Conservation (phyloP, 2,797 vertebrate genomes). For the Poliocrania exsul region DNA sequence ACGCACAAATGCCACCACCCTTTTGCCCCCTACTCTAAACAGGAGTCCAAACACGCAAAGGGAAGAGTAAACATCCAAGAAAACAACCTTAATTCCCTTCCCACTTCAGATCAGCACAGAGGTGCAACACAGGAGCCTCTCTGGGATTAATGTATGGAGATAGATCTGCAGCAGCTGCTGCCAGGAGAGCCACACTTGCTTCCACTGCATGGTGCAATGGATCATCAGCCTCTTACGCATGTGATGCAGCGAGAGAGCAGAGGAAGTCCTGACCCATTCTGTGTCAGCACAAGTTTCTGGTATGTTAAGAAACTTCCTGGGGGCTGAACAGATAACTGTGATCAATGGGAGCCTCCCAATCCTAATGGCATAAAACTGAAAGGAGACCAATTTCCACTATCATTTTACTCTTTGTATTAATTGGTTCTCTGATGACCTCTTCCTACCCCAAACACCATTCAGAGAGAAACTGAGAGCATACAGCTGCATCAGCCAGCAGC, state of each 20-base stretch:
- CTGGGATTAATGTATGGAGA: background rate
- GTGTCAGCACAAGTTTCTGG: background rate
- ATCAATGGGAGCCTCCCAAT: background rate
- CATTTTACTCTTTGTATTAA: background rate
- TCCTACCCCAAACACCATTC: background rate
- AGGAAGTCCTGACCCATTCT: slow-evolving; percentile 6
- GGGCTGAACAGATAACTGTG: background rate
- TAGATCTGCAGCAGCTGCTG: background rate
- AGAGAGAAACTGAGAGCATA: background rate
- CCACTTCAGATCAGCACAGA: background rate
- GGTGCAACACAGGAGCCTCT: background rate
- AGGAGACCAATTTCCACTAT: background rate
- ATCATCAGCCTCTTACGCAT: background rate
- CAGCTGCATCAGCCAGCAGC: background rate
- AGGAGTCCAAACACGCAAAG: background rate
- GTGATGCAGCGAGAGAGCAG: background rate
- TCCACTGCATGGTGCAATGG: background rate
- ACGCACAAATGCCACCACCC: background rate
- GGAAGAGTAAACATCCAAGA: background rate
- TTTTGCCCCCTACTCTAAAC: background rate
- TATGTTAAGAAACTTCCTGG: slow-evolving; percentile 31
- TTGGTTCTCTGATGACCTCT: background rate
- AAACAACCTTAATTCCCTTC: background rate
- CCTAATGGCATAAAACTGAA: background rate
- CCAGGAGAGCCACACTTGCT: background rate